Evolutionary conservation across 1,140 invertebrate species (phyloP), one percentile per base, ranked within the genome.

Genomic region (Trichoplusia ni): DNA sequence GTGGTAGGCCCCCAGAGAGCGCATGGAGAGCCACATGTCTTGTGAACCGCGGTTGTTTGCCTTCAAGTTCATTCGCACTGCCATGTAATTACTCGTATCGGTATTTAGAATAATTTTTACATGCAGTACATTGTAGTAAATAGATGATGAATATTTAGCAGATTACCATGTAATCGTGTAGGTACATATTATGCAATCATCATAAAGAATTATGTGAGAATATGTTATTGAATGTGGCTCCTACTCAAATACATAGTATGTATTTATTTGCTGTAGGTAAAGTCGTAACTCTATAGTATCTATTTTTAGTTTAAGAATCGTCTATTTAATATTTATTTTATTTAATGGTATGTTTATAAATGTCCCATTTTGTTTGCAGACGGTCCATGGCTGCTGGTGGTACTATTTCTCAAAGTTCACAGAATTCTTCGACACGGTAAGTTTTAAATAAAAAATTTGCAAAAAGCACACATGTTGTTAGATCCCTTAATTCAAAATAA

Each of bases 331-430:
- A 2, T 5, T 4, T 35, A 40, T 4, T 44, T 25, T 21, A 35
- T 51, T 27, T 8, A 18, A 5, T 7, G 4, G 19, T 35, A 35
- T 27, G 9, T 40, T 27, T 0, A 27, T 37, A 37, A 2, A 5
- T 9, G 35, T 61, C 33, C 49, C 42, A 0, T 53, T 73, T 71
- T 51, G 74, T 71, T 81, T 92, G 67, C 92, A 99, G 97, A 98
- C 98, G 92, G 97, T 96, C 3, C 91, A 93, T 75, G 97, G 96
- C 25, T 95, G 97, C 78, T 99, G 97, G 97, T 99, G 97, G 97
- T 99, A 98, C 90, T 99, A 97, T 87, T 94, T 98, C 77, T 99
- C 98, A 0, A 99, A 99, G 91, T 97, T 94, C 89, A 95, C 97
- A 58, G 98, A 99, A 90, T 98, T 99, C 92, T 94, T 98, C 86